Base-by-base conservation (phyloP, 30 jellyfish, hydroid and myxozoan genomes). In the Sanderia malayensis region DNA sequence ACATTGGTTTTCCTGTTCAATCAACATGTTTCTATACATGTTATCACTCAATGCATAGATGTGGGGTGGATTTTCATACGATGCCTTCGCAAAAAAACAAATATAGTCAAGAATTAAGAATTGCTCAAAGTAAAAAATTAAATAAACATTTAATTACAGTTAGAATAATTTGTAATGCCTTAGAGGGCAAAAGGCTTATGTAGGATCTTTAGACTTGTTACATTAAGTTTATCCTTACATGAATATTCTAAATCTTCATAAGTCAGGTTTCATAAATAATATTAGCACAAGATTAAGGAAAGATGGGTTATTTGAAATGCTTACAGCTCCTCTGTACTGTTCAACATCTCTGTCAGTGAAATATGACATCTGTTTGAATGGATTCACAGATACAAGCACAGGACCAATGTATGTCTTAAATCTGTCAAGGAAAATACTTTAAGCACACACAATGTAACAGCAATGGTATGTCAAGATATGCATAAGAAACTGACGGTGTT, bases 31-130 rank as follows among this genome's bases (percentile, higher is more conserved):
- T 21, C 99, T 60, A 70, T 85, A 93, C 96, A 86, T 86, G 71
- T 86, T 82, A 59, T 93, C 99, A 37, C 96, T 85, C 57, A 93
- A 73, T 11, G 96, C 97, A 65, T 93, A 93, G 33, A 93, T 73
- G 65, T 93, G 99, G 9, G 99, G 99, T 9, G 99, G 99, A 66
- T 93, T 93, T 67, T 93, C 99, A 58, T 93, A 93, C 0, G 95
- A 64, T 18, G 99, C 97, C 99, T 93, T 37, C 20, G 67, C 8
- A 20, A 67, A 67, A 23, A 31, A 26, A 28, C 57, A 49, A 17
- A 2, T 19, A 49, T 15, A 25, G n/a, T n/a, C n/a, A n/a, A n/a
- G n/a, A n/a, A n/a, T n/a, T n/a, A n/a, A n/a, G n/a, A n/a, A n/a
- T n/a, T n/a, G n/a, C n/a, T n/a, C n/a, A n/a, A n/a, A n/a, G n/a